Percentiles rank a stretch among this genome's conserved stretches.
Evolutionary conservation across 2,113 vertebrate genomes (phyloP).

Genomic region (Alexandromys fortis): DNA sequence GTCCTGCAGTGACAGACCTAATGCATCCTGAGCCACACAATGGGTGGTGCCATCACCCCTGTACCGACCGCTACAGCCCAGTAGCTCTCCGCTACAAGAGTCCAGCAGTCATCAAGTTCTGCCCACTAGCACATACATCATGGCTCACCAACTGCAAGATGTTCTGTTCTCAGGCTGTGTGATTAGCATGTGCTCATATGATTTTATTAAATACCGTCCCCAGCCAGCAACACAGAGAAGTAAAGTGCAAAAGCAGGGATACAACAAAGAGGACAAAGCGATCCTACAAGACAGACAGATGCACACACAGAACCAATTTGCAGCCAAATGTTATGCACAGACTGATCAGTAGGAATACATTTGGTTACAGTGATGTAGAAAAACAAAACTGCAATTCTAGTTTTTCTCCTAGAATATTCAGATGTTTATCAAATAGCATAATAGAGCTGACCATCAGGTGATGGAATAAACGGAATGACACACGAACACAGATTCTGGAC

Average conservation of each 20-base stretch:
- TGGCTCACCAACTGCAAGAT: neutral
- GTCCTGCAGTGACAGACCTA: neutral
- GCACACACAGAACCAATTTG: neutral
- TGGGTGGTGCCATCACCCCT: neutral
- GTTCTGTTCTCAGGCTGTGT: neutral
- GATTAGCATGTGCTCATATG: slow-evolving; percentile 22
- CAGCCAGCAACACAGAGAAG: neutral
- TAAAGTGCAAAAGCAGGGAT: neutral
- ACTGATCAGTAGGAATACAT: slow-evolving; percentile 29
- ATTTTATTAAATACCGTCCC: neutral
- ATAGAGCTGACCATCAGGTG: slow-evolving; percentile 55
- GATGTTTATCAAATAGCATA: slow-evolving; percentile 52
- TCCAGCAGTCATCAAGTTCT: slow-evolving; percentile 61
- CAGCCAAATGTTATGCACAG: slow-evolving; percentile 22
- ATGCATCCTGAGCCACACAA: neutral
- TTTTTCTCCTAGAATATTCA: slow-evolving; percentile 55
- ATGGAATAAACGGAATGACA: slow-evolving; percentile 71
- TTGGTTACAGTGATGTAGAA: slow-evolving; percentile 41
- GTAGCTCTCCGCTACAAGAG: neutral
- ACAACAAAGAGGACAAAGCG: neutral
- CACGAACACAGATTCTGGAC: slow-evolving; percentile 71
- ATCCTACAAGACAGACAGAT: neutral
- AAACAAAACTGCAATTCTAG: slow-evolving; percentile 48
- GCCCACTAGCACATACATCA: slow-evolving; percentile 41
- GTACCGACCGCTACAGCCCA: neutral